A percentile compares a stretch with the other conserved stretches of the same genome.
These are phyloP conservation scores for Sisor rabdophorus DNA, from an alignment of 2,113 vertebrate species.

Conservation along the genomic window DNA sequence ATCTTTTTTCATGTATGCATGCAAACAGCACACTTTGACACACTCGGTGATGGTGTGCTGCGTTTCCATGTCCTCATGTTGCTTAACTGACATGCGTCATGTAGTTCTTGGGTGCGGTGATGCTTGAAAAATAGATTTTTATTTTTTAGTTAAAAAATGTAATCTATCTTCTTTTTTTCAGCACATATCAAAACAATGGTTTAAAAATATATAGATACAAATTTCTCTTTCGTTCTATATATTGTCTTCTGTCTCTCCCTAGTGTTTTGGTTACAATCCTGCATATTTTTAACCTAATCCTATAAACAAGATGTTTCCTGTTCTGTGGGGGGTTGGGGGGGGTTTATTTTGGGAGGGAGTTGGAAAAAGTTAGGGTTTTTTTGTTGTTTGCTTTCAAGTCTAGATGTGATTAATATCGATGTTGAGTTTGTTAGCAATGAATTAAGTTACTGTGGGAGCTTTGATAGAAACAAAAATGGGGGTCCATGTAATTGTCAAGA, in stretches of 20 bases:
- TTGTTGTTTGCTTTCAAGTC: slow-evolving; percentile 51
- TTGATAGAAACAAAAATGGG: slow-evolving; percentile 40
- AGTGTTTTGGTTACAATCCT: slow-evolving; percentile 43
- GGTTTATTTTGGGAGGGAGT: slow-evolving; percentile 41
- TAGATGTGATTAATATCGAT: slow-evolving; percentile 61
- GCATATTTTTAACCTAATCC: slow-evolving; percentile 33
- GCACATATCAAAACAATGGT: slow-evolving; percentile 29
- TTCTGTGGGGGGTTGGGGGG: no score
- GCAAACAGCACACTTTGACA: slow-evolving; percentile 26
- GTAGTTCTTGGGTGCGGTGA: slow-evolving; percentile 36
- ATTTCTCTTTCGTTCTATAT: slow-evolving; percentile 30
- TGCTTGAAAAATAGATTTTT: slow-evolving; percentile 32
- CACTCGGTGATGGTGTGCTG: slow-evolving; percentile 27
- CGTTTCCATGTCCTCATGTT: slow-evolving; percentile 37
- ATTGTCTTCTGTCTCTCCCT: slow-evolving; percentile 40
- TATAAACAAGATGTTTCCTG: slow-evolving; percentile 53
- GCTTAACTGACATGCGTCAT: slow-evolving; percentile 37
- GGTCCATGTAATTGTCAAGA: slow-evolving; percentile 72
- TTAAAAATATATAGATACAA: slow-evolving; percentile 32
- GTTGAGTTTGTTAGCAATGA: slow-evolving; percentile 63
- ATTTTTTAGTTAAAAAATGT: slow-evolving; percentile 19
- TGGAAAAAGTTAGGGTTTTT: slow-evolving; percentile 42
- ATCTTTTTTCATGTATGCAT: slow-evolving; percentile 11
- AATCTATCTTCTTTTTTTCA: slow-evolving; percentile 27
- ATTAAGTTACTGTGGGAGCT: slow-evolving; percentile 61